Percentiles rank a stretch among this genome's conserved stretches.
Evolutionary conservation across 2,888 invertebrate species (phyloP).

Genomic region (Parnassius apollo): DNA sequence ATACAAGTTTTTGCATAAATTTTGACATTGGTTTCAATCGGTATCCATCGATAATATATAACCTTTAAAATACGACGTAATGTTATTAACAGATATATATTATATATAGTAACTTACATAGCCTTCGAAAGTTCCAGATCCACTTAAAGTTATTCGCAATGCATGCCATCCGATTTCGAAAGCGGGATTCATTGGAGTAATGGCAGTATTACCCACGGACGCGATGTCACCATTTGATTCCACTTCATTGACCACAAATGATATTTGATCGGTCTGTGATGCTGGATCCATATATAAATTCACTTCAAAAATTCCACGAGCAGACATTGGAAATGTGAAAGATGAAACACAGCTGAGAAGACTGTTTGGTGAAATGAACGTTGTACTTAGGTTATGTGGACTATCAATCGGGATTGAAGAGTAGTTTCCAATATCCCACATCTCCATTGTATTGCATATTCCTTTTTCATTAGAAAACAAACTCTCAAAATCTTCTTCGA

Average conservation of each 20-base stretch:
- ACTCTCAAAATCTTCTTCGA: slow-evolving; percentile 41
- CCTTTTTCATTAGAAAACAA: slow-evolving; percentile 38
- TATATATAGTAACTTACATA: slow-evolving; percentile 44
- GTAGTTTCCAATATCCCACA: slow-evolving; percentile 47
- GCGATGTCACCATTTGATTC: slow-evolving; percentile 28
- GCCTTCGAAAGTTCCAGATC: slow-evolving; percentile 34
- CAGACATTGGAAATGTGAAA: slow-evolving; percentile 41
- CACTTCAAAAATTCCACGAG: slow-evolving; percentile 43
- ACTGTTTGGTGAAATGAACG: slow-evolving; percentile 42
- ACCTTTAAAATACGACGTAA: too few relatives aligned
- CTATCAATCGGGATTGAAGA: slow-evolving; percentile 36
- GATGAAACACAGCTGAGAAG: slow-evolving; percentile 46
- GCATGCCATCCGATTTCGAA: slow-evolving; percentile 40
- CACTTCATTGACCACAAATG: slow-evolving; percentile 37
- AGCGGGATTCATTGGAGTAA: slow-evolving; percentile 25
- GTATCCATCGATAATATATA: too few relatives aligned
- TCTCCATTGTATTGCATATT: slow-evolving; percentile 36
- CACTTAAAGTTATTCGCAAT: slow-evolving; percentile 33
- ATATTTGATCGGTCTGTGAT: slow-evolving; percentile 35
- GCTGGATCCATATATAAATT: slow-evolving; percentile 40
- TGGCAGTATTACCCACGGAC: slow-evolving; percentile 28
- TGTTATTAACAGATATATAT: neutral
- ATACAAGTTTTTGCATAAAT: too few relatives aligned
- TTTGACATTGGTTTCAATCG: too few relatives aligned
- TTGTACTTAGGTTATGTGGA: slow-evolving; percentile 37